phyloP scores from a whole-genome alignment of 2,113 vertebrate species.

The Mesembrinibis cayennensis region DNA sequence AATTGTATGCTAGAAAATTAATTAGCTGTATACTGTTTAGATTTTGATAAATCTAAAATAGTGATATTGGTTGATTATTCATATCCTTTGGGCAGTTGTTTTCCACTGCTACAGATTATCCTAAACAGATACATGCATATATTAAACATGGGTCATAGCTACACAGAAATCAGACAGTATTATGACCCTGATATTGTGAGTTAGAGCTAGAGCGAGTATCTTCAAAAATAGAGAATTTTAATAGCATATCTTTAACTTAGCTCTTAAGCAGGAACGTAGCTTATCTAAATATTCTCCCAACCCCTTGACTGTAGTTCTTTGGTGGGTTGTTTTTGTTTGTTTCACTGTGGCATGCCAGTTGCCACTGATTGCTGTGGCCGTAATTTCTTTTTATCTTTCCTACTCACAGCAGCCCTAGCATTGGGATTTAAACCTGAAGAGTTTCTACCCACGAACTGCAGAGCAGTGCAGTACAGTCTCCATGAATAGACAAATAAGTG shows the following conservation, averaged over 20 bases:
- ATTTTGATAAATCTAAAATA: not conserved
- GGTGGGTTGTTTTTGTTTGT: not conserved
- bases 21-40: not conserved
- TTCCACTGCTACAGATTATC: not conserved
- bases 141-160: not conserved
- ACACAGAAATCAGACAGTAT: not conserved
- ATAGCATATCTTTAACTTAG: not conserved
- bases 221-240: not conserved
- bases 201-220: not conserved
- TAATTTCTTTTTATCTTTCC: not conserved
- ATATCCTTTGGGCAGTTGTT: not conserved
- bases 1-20: not conserved
- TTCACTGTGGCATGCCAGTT: not conserved
- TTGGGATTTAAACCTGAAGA: not conserved
- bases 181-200: not conserved
- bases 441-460: not conserved
- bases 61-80: not conserved
- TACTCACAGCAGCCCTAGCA: not conserved
- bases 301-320: not conserved
- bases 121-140: not conserved
- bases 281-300: not conserved
- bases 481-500: not conserved
- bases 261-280: not conserved
- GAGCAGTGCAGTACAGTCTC: not conserved
- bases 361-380: not conserved